These are phyloP conservation scores for Raja brachyura DNA, from an alignment of 2,113 vertebrate genomes.

Conservation along the genomic window DNA sequence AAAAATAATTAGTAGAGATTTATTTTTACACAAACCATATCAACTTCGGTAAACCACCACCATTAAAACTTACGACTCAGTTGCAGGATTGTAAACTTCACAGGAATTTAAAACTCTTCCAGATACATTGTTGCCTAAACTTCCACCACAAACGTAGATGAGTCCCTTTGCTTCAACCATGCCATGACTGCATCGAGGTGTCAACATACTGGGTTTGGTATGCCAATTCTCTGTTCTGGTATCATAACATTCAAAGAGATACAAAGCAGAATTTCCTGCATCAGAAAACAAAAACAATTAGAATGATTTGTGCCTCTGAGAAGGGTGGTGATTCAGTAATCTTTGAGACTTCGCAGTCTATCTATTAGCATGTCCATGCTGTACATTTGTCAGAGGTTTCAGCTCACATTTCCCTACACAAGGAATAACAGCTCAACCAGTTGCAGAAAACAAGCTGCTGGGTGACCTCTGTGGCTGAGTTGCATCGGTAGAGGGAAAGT, in stretches of 20 bases:
- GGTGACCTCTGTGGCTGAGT: too few relatives aligned
- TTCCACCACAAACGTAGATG: slow-evolving; percentile 92
- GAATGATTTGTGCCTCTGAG: background rate
- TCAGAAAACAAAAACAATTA: slow-evolving; percentile 43
- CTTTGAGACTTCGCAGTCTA: background rate
- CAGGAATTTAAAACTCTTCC: slow-evolving; percentile 87
- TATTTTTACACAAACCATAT: background rate
- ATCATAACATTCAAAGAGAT: slow-evolving; percentile 94
- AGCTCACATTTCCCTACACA: background rate
- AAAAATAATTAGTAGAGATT: background rate
- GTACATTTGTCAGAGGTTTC: background rate
- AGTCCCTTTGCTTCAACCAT: slow-evolving; percentile 85
- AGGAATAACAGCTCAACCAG: background rate
- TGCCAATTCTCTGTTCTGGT: slow-evolving; percentile 92
- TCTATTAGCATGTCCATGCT: background rate
- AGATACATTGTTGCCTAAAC: slow-evolving; percentile 89
- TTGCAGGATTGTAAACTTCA: slow-evolving; percentile 88
- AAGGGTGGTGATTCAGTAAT: background rate
- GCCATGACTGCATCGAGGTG: slow-evolving; percentile 89
- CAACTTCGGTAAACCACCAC: background rate
- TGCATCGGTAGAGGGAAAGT: too few relatives aligned
- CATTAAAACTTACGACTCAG: slow-evolving; percentile 71
- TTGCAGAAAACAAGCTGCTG: too few relatives aligned
- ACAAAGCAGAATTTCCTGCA: slow-evolving; percentile 84
- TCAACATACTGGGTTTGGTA: slow-evolving; percentile 88